Conservation (phyloP, 2,888 invertebrate species). For the Chaetoderma sp. region DNA sequence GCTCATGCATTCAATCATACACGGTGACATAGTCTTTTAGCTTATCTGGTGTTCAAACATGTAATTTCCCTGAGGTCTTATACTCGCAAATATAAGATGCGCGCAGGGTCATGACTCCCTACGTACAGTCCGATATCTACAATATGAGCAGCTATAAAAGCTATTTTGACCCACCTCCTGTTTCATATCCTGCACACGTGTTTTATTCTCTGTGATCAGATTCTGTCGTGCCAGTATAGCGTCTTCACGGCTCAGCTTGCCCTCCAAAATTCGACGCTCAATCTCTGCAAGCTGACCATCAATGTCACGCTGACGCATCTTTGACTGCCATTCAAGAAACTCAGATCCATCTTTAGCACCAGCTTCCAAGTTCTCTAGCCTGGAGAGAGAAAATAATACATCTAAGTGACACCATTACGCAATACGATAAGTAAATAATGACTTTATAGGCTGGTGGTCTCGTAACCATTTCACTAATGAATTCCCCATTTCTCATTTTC, state of each 20-base stretch:
- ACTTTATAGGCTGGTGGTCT: no score
- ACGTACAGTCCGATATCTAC: no score
- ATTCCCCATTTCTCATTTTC: no score
- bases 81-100: no score
- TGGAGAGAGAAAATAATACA: slow-evolving; percentile 33
- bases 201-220: slow-evolving; percentile 59
- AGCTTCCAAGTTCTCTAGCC: slow-evolving; percentile 61
- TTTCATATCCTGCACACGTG: slow-evolving; percentile 62
- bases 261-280: slow-evolving; percentile 63
- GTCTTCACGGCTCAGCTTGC: slow-evolving; percentile 69
- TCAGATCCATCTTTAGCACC: slow-evolving; percentile 62
- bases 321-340: slow-evolving; percentile 66
- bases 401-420: neutral
- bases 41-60: no score
- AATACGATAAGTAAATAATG: no score
- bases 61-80: no score
- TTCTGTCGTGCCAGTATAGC: slow-evolving; percentile 67
- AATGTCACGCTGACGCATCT: slow-evolving; percentile 61
- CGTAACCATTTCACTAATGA: no score
- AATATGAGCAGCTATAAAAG: no score
- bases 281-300: slow-evolving; percentile 61
- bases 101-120: no score
- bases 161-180: slow-evolving; percentile 57
- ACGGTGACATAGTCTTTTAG: no score
- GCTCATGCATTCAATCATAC: no score